Conservation (phyloP, 2,797 vertebrate genomes). For the Capromys pilorides region DNA sequence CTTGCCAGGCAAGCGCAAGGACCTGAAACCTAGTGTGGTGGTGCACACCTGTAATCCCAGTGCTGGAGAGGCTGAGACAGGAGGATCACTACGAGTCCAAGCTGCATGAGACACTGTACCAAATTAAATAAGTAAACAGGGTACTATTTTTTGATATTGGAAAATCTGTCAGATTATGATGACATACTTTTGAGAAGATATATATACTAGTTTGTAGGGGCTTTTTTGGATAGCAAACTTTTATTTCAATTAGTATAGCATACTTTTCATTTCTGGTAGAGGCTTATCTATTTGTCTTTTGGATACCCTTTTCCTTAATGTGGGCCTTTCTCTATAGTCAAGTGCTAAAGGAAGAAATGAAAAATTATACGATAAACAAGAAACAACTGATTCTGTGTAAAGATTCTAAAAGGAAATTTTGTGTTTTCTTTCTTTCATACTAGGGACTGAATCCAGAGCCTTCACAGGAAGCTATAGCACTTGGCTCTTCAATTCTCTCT, state of each 20-base stretch:
- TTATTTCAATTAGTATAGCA: not conserved
- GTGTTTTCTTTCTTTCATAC: not conserved
- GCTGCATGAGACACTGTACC: too few species aligned
- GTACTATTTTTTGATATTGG: not conserved
- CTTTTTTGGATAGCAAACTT: not conserved
- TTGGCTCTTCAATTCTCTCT: not conserved
- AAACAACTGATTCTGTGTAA: not conserved
- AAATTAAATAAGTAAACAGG: not conserved
- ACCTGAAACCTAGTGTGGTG: too few species aligned
- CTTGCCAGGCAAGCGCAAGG: too few species aligned
- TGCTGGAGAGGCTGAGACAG: too few species aligned
- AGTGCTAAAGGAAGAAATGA: not conserved
- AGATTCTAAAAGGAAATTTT: not conserved
- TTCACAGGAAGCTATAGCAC: too few species aligned
- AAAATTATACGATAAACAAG: not conserved
- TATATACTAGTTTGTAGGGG: not conserved
- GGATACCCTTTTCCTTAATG: not conserved
- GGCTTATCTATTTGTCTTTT: constrained; percentile 23
- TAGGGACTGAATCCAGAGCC: not conserved
- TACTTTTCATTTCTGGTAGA: not conserved
- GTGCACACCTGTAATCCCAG: not conserved
- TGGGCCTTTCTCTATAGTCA: not conserved
- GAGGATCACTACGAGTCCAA: too few species aligned
- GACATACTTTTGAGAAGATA: not conserved
- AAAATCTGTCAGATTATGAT: not conserved